phyloP scores from a whole-genome alignment of 2,888 invertebrate species.

The Xanthia togata region DNA sequence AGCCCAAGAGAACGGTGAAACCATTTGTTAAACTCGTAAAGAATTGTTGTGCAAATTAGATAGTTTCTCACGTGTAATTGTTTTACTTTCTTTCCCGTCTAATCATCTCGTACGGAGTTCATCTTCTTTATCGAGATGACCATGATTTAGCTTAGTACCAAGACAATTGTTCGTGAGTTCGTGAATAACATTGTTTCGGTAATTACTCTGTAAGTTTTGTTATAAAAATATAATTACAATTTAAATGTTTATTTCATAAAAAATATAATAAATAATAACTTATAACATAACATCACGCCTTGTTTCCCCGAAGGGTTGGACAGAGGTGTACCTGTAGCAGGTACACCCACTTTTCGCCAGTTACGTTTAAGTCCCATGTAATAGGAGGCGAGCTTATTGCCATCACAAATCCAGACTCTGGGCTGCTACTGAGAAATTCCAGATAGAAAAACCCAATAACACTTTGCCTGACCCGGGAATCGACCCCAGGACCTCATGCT shows the following conservation, averaged over 20 bases:
- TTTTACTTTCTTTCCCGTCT: conserved; percentile 71
- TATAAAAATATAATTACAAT: conserved; percentile 17
- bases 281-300: no score
- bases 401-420: no score
- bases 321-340: no score
- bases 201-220: conserved; percentile 20
- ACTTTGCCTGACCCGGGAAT: no score
- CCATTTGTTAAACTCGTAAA: conserved; percentile 61
- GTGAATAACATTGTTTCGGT: conserved; percentile 17
- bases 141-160: conserved; percentile 46
- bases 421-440: no score
- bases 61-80: conserved; percentile 71
- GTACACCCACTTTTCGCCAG: no score
- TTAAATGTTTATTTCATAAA: not conserved
- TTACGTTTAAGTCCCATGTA: no score
- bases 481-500: no score
- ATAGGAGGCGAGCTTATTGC: no score
- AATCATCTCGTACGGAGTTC: conserved; percentile 48
- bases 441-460: no score
- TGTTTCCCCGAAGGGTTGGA: no score
- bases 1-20: conserved; percentile 66
- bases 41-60: conserved; percentile 77
- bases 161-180: conserved; percentile 33
- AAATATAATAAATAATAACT: not conserved
- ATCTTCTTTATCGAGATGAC: conserved; percentile 51